Evolutionary conservation across 2,888 invertebrate genomes (phyloP).

Genomic region (Drosophila kokeensis): DNA sequence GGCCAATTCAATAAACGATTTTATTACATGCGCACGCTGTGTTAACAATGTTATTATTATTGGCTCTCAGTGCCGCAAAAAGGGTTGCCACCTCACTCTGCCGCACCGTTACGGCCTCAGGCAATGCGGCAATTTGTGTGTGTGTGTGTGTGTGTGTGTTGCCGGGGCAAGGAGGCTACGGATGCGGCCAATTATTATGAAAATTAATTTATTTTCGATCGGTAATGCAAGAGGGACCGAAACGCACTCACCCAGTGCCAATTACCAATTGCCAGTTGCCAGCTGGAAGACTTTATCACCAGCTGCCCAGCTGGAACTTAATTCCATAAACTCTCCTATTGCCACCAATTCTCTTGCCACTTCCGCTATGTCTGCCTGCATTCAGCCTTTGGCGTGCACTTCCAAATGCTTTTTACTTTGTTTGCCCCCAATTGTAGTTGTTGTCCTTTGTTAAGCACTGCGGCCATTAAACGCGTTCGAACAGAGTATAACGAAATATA

Average conservation of each 20-base stretch:
- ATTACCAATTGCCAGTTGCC: constrained; percentile 18
- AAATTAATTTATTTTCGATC: constrained; percentile 77
- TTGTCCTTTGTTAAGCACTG: constrained; percentile 13
- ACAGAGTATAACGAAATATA: background rate
- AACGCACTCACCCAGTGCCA: constrained; percentile 9
- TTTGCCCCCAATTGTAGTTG: constrained; percentile 39
- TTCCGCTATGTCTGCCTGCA: constrained; percentile 27
- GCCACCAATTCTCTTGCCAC: background rate
- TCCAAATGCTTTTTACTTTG: constrained; percentile 65
- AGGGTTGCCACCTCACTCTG: constrained; percentile 27
- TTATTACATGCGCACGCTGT: constrained; percentile 81
- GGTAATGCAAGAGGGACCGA: constrained; percentile 55
- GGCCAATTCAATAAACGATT: constrained; percentile 83
- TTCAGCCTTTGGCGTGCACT: constrained; percentile 57
- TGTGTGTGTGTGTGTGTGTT: background rate
- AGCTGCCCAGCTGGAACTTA: constrained; percentile 50
- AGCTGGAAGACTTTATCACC: constrained; percentile 56
- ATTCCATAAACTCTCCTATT: background rate
- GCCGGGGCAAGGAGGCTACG: background rate
- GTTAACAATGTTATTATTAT: constrained; percentile 82
- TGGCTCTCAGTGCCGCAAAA: constrained; percentile 62
- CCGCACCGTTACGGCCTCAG: constrained; percentile 28
- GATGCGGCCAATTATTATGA: constrained; percentile 69
- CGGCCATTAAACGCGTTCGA: constrained; percentile 2
- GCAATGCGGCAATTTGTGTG: constrained; percentile 61